phyloP scores from a whole-genome alignment of 30 jellyfish, hydroid and myxozoan species.

The Aurelia coerulea region DNA sequence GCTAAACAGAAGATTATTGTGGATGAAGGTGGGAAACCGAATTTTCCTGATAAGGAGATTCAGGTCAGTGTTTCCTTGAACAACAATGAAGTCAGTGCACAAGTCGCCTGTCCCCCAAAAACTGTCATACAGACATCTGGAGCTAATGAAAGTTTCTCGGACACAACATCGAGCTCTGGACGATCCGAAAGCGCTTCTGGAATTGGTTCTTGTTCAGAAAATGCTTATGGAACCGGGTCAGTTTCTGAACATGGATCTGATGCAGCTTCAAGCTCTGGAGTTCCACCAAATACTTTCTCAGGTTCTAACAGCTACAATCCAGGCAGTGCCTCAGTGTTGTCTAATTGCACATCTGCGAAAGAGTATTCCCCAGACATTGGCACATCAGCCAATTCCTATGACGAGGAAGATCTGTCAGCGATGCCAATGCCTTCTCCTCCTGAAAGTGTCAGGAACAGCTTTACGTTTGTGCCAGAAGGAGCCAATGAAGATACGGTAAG shows the following conservation, averaged over 20 bases:
- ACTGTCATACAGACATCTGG: neutral
- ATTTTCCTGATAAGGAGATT: conserved; percentile 28
- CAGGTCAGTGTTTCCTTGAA: neutral
- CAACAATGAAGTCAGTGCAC: conserved; percentile 15
- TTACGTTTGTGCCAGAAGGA: conserved; percentile 54
- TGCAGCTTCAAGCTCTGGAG: neutral
- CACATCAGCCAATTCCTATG: neutral
- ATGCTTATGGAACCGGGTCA: neutral
- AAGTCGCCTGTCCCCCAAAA: conserved; percentile 17
- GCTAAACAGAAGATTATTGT: conserved; percentile 40
- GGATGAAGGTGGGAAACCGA: conserved; percentile 69
- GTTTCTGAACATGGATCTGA: neutral
- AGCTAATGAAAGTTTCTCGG: neutral
- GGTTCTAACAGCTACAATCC: conserved; percentile 2
- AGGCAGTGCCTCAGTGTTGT: neutral
- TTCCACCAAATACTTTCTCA: neutral
- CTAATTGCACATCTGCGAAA: neutral
- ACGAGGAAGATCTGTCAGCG: neutral
- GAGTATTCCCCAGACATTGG: too few species aligned
- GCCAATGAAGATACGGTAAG: conserved; percentile 52
- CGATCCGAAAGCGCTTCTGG: too few species aligned
- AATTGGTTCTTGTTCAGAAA: neutral
- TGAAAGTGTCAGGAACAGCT: conserved; percentile 31
- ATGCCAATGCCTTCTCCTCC: conserved; percentile 12
- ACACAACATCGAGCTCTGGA: too few species aligned